Evolutionary conservation across 2,113 vertebrate genomes (phyloP).

Genomic region (Lynx canadensis): DNA sequence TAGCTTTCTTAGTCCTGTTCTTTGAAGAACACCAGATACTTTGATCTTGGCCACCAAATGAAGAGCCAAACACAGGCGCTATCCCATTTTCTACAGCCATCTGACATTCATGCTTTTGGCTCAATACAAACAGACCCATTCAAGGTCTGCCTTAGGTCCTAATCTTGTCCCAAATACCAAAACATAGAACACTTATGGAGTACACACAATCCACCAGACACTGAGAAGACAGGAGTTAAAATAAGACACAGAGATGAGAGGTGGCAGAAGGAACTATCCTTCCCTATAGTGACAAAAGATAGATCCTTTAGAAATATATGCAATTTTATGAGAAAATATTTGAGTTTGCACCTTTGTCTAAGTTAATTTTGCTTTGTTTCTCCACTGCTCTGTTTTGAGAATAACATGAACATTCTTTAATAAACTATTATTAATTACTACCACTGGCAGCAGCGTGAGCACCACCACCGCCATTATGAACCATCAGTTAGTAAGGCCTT

Average conservation of each 20-base stretch:
- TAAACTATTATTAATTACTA: background rate
- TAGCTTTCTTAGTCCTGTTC: background rate
- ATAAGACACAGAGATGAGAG: background rate
- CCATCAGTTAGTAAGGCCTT: background rate
- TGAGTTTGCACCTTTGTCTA: background rate
- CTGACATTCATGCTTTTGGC: background rate
- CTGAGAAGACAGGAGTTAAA: background rate
- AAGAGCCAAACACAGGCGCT: background rate
- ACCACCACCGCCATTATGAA: too few relatives aligned
- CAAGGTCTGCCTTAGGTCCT: background rate
- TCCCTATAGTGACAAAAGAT: background rate
- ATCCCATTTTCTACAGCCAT: background rate
- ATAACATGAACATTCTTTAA: background rate
- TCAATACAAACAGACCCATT: background rate
- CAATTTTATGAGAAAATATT: constrained; percentile 20
- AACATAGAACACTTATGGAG: background rate
- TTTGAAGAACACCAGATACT: background rate
- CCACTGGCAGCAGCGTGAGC: background rate
- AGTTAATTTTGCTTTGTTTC: background rate
- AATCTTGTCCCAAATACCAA: background rate
- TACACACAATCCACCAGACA: background rate
- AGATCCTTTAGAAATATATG: background rate
- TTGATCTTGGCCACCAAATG: background rate
- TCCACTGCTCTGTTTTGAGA: background rate
- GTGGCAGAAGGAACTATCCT: background rate